phyloP scores from a whole-genome alignment of 1,140 invertebrate species.

The Cydia amplana region DNA sequence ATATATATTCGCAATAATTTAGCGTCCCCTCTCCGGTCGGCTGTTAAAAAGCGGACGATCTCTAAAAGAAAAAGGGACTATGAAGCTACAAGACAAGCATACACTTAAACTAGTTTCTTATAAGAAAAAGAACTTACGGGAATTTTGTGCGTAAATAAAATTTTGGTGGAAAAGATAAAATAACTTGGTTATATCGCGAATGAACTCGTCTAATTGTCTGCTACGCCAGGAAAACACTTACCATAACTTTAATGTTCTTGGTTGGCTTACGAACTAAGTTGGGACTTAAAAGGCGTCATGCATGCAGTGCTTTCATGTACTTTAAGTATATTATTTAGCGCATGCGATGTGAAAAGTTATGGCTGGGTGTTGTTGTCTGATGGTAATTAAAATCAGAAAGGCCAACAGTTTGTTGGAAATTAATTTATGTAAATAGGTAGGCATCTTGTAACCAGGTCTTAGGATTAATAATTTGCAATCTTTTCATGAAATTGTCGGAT shows the following conservation, averaged over 20 bases:
- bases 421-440: not conserved
- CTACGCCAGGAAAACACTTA: constrained; percentile 18
- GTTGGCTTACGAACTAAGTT: not conserved
- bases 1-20: constrained; percentile 55
- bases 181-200: constrained; percentile 24
- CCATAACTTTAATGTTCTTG: constrained; percentile 16
- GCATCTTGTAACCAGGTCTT: no score
- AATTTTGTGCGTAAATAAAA: constrained; percentile 39
- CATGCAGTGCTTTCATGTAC: constrained; percentile 5
- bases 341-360: constrained; percentile 11
- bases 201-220: constrained; percentile 18
- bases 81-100: not conserved
- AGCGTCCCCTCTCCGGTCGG: constrained; percentile 42
- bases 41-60: constrained; percentile 41
- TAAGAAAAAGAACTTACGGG: not conserved
- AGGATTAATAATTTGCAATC: no score
- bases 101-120: not conserved
- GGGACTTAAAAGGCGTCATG: not conserved
- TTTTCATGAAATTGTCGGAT: no score
- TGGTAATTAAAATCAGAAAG: no score
- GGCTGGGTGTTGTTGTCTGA: not conserved
- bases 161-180: constrained; percentile 37
- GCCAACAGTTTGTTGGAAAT: not conserved
- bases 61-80: constrained; percentile 33
- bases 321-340: not conserved